These are phyloP conservation scores for Vanessa atalanta DNA, from an alignment of 1,140 invertebrate genomes.

Conservation along the genomic window DNA sequence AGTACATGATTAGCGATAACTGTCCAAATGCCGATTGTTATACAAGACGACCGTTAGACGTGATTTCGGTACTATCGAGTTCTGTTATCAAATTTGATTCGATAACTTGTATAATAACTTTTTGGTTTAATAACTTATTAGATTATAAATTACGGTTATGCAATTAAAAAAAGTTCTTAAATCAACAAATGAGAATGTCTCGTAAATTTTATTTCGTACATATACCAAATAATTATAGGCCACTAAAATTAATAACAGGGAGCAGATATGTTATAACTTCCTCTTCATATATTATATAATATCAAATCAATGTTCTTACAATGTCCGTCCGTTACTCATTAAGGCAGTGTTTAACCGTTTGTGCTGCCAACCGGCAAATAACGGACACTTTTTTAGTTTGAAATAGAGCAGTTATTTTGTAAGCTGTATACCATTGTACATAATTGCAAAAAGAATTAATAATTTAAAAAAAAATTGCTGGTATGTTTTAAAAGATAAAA, in stretches of 20 bases:
- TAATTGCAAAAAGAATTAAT: constrained; percentile 6
- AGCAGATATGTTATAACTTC: too few relatives aligned
- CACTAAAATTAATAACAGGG: too few relatives aligned
- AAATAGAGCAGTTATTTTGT: constrained; percentile 43
- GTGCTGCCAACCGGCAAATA: constrained; percentile 46
- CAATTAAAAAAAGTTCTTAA: background rate
- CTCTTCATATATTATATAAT: constrained; percentile 12
- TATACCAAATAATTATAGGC: too few relatives aligned
- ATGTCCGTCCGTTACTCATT: constrained; percentile 39
- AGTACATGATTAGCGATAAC: constrained; percentile 76
- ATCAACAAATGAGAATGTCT: too few relatives aligned
- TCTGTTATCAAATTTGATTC: constrained; percentile 20
- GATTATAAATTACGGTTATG: background rate
- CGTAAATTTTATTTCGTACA: too few relatives aligned
- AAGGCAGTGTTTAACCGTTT: constrained; percentile 43
- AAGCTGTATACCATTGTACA: constrained; percentile 1
- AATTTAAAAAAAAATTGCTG: constrained; percentile 1
- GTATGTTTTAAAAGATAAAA: background rate
- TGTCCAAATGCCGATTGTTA: constrained; percentile 54
- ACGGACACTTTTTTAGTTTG: constrained; percentile 42
- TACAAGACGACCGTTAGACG: constrained; percentile 39
- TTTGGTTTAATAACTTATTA: constrained; percentile 12
- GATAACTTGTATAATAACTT: constrained; percentile 18
- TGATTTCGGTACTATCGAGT: constrained; percentile 20
- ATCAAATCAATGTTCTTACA: constrained; percentile 34